Evolutionary conservation across 2,888 invertebrate species (phyloP).

Genomic region (Tiliacea citrago): DNA sequence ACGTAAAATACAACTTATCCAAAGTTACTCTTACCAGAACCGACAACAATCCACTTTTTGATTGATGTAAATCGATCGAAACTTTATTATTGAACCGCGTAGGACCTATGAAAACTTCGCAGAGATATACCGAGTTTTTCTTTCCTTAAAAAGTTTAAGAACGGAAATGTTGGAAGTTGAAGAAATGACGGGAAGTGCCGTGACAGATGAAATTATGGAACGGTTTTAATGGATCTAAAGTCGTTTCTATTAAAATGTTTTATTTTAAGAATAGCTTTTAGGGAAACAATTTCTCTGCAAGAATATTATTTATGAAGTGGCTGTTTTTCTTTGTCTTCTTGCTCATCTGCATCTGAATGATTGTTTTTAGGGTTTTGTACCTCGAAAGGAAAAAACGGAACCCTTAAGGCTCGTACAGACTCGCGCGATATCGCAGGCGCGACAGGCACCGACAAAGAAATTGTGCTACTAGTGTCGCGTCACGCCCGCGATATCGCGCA

Average conservation of each 20-base stretch:
- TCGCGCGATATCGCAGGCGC: too few relatives aligned
- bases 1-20: conserved; percentile 41
- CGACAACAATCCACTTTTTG: conserved; percentile 73
- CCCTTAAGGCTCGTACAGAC: too few relatives aligned
- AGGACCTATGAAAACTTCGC: conserved; percentile 68
- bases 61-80: conserved; percentile 77
- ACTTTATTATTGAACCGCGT: conserved; percentile 76
- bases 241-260: conserved; percentile 42
- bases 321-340: not conserved
- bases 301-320: not conserved
- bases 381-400: too few relatives aligned
- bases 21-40: conserved; percentile 50
- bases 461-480: too few relatives aligned
- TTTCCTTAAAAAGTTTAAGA: conserved; percentile 64
- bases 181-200: conserved; percentile 63
- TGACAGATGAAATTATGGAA: conserved; percentile 60
- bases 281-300: not conserved
- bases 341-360: too few relatives aligned
- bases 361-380: too few relatives aligned
- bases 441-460: too few relatives aligned
- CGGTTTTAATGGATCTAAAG: conserved; percentile 61
- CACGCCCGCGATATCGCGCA: too few relatives aligned
- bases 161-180: conserved; percentile 64
- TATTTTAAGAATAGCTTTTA: conserved; percentile 29
- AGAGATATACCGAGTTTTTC: conserved; percentile 58